Evolutionary conservation across 2,797 vertebrate species (phyloP).

Genomic region (Pempheris klunzingeri): DNA sequence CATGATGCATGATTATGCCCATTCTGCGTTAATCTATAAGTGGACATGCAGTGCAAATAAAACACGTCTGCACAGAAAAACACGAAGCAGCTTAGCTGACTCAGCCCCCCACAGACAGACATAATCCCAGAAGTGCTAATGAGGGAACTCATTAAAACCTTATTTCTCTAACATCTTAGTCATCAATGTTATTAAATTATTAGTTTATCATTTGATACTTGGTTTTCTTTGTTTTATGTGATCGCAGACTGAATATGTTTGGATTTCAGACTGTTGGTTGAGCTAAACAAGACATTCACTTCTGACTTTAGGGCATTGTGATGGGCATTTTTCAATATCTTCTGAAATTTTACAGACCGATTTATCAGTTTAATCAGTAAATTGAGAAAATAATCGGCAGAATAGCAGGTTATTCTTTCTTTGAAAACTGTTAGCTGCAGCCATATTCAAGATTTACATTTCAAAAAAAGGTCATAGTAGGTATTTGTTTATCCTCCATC

Average conservation of each 20-base stretch:
- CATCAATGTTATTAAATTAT: not conserved
- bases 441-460: not conserved
- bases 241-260: not conserved
- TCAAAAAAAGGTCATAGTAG: not conserved
- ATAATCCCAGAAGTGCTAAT: slow-evolving; percentile 45
- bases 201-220: not conserved
- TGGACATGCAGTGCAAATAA: slow-evolving; percentile 4
- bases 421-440: too few relatives aligned
- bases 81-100: slow-evolving; percentile 42
- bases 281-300: not conserved
- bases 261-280: not conserved
- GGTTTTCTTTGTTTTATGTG: not conserved
- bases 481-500: not conserved
- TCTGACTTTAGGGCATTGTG: not conserved
- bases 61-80: slow-evolving; percentile 25
- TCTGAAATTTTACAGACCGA: not conserved
- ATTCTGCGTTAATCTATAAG: slow-evolving; percentile 10
- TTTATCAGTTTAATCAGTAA: not conserved
- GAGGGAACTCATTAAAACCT: slow-evolving; percentile 49
- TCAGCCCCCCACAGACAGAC: slow-evolving; percentile 47
- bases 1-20: slow-evolving; percentile 19
- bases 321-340: not conserved
- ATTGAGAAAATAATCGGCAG: not conserved
- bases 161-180: slow-evolving; percentile 19
- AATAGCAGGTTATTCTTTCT: too few relatives aligned